phyloP scores from a whole-genome alignment of 2,113 vertebrate genomes.

The Bufo bufo region DNA sequence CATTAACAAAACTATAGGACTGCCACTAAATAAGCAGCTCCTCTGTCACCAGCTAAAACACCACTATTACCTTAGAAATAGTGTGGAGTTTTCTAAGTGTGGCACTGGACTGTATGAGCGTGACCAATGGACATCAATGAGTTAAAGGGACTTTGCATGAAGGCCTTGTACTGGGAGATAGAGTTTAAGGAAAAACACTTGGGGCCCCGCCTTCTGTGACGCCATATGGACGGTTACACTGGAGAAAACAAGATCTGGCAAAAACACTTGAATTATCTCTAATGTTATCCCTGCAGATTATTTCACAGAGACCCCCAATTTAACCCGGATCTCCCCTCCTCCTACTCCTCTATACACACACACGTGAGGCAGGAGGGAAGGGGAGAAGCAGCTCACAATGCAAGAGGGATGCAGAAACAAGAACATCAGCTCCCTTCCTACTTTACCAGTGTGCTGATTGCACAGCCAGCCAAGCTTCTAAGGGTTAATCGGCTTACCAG shows the following conservation, averaged over 20 bases:
- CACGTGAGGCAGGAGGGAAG: slow-evolving; percentile 11
- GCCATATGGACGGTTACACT: slow-evolving; percentile 67
- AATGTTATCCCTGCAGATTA: slow-evolving; percentile 33
- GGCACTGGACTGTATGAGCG: background rate
- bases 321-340: slow-evolving; percentile 25
- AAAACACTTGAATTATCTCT: slow-evolving; percentile 48
- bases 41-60: background rate
- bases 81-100: background rate
- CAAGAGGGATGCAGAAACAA: background rate
- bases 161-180: slow-evolving; percentile 69
- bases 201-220: slow-evolving; percentile 69
- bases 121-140: slow-evolving; percentile 52
- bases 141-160: slow-evolving; percentile 68
- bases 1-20: background rate
- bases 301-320: slow-evolving; percentile 25
- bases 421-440: background rate
- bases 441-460: background rate
- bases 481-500: slow-evolving; percentile 29
- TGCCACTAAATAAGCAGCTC: background rate
- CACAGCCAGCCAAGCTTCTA: background rate
- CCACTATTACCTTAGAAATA: background rate
- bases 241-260: slow-evolving; percentile 44
- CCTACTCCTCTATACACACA: background rate
- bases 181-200: slow-evolving; percentile 63
- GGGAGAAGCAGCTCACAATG: background rate